Evolutionary conservation across 2,888 invertebrate genomes (phyloP), one percentile per base, ranked within the genome.

Genomic region (Lomographa bimaculata): DNA sequence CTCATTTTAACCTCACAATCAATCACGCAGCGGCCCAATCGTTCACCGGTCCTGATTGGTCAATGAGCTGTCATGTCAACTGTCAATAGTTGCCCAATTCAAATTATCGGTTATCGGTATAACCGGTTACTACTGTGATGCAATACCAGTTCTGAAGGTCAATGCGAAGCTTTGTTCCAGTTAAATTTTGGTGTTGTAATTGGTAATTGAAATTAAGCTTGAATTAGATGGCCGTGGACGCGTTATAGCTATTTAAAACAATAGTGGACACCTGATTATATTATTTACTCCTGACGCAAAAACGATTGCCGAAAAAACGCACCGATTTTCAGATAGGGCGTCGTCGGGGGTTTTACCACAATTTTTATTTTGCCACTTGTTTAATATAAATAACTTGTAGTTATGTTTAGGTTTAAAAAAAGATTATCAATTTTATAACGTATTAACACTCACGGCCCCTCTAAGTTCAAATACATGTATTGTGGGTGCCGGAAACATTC

Each of bases 81-180:
- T 19, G 34, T 25, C 34, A 19, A 34, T 20, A 20, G 24, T 33
- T 33, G 24, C 17, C 24, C 21, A 33, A 24, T 6, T 14, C 14
- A 23, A 10, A 18, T 18, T 12, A 20, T 20, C 23, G 17, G 23
- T 24, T 17, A 25, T 12, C 20, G 10, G 9, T 27, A 27, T 7
- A 46, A 55, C 64, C 55, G 50, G 54, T 55, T 21, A 0, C 20
- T 20, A 16, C 36, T 19, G 23, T 36, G 66, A 59, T 55, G 68
- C 64, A 69, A 71, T 51, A 54, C 51, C 36, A 48, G 55, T 57
- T 37, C 2, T 24, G 60, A 77, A 74, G 76, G 75, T 76, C 76
- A 74, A 68, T 68, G 70, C 56, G 57, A 65, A 52, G 46, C 38
- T 50, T 48, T 47, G 47, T 43, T 43, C 37, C 29, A 49, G 27